These are phyloP conservation scores for Patella caerulea DNA, from an alignment of 2,888 invertebrate genomes.

Conservation along the genomic window DNA sequence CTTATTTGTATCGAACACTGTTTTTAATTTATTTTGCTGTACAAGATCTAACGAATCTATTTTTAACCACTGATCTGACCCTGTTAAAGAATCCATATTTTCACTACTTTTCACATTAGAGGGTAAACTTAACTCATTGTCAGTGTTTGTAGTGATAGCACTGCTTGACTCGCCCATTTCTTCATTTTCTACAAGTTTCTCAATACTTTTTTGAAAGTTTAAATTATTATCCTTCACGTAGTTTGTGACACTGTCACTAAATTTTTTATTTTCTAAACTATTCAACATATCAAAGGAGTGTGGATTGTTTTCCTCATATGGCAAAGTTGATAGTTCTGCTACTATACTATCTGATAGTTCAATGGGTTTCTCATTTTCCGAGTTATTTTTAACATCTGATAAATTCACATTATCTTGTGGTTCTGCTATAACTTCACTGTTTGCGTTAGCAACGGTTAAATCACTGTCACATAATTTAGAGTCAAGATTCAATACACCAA, in stretches of 20 bases:
- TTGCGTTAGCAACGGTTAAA: neutral
- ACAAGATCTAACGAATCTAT: constrained; percentile 31
- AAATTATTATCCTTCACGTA: neutral
- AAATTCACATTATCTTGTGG: neutral
- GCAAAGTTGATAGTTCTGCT: neutral
- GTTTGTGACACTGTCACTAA: neutral
- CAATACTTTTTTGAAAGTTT: neutral
- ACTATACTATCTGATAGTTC: neutral
- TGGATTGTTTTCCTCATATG: neutral
- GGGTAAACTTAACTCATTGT: neutral
- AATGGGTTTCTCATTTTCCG: neutral
- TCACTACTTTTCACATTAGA: neutral
- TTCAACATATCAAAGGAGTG: neutral
- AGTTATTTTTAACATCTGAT: neutral
- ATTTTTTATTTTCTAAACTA: neutral
- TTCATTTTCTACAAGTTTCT: neutral
- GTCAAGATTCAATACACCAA: neutral
- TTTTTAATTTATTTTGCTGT: constrained; percentile 15
- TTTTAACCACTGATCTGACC: constrained; percentile 35
- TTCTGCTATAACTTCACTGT: neutral
- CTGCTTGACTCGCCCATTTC: neutral
- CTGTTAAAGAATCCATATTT: neutral
- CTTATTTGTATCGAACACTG: constrained; percentile 34
- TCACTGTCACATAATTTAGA: neutral
- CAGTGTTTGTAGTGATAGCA: neutral